Base-by-base conservation (phyloP, 37 sponge, comb jelly and placozoan species). In the Diacarnus erythraeanus region DNA sequence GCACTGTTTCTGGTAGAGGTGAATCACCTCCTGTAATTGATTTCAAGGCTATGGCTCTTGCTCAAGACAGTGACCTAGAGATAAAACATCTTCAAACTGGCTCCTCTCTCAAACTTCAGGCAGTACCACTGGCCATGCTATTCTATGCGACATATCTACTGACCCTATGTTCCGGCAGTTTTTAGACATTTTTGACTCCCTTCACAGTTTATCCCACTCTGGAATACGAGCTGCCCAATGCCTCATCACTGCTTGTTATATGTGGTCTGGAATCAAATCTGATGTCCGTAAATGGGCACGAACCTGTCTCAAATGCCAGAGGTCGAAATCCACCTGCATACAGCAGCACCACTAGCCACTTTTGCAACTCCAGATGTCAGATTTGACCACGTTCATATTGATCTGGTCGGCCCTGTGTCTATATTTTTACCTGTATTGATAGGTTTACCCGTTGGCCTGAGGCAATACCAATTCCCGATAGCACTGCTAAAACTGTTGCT, bases 331-430 rank as follows among this genome's bases (percentile, higher is more conserved):
- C 83, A 81, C 1, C 61, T 71, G 21, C 88, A 87, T 57, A 81
- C 83, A 17, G 23, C 69, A 6, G 44, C 85, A 2, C 90, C 90
- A 8, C 73, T 81, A 6, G 59, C 78, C 10, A 69, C 78, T 0
- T 81, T 81, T 38, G 22, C 73, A 4, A 76, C 76, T 18, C 90
- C 90, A 36, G 80, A 83, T 59, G 64, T 35, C 22, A 63, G 90
- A 6, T 84, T 89, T 59, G 85, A 75, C 64, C 69, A 75, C 37
- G 42, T 89, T 20, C 84, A 89, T 37, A 47, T 88, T n/a, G 84
- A 88, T 44, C 57, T 89, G 42, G 84, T 89, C 56, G 89, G 89
- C 21, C 89, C 84, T 4, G 84, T 89, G 58, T 64, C 37, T 89
- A 89, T 64, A n/a, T n/a, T n/a, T n/a, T n/a, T n/a, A n/a, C n/a